Evolutionary conservation across 2,888 invertebrate genomes (phyloP).

Genomic region (Ceriagrion tenellum): DNA sequence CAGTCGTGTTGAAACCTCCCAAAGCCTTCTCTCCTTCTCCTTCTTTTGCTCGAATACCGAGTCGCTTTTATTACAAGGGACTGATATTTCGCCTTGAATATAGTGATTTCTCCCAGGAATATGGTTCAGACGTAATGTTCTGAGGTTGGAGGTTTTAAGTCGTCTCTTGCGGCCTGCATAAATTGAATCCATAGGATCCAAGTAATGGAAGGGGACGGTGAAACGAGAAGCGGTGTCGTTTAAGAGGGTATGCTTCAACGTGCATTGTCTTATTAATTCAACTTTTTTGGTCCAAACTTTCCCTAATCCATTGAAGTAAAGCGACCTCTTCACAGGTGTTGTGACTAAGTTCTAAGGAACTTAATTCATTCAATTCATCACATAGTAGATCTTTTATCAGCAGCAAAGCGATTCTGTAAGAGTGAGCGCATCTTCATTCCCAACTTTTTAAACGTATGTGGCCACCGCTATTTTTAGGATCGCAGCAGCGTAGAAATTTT

Average conservation of each 20-base stretch:
- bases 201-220: neutral
- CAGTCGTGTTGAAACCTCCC: slow-evolving; percentile 14
- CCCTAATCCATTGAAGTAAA: too few species aligned
- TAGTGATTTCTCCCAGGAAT: slow-evolving; percentile 27
- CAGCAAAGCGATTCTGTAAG: too few species aligned
- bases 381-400: too few species aligned
- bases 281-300: neutral
- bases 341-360: neutral
- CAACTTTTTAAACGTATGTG: too few species aligned
- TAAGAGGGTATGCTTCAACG: neutral
- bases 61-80: neutral
- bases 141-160: neutral
- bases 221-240: neutral
- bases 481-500: too few species aligned
- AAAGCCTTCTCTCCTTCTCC: neutral
- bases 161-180: neutral
- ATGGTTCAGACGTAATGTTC: neutral
- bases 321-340: neutral
- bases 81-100: slow-evolving; percentile 25
- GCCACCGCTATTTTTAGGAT: too few species aligned
- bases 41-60: slow-evolving; percentile 19
- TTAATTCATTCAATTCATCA: too few species aligned
- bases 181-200: neutral
- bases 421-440: too few species aligned
- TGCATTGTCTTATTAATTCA: neutral